Evolutionary conservation across 1,140 invertebrate species (phyloP).

Genomic region (Steinernema feltiae): DNA sequence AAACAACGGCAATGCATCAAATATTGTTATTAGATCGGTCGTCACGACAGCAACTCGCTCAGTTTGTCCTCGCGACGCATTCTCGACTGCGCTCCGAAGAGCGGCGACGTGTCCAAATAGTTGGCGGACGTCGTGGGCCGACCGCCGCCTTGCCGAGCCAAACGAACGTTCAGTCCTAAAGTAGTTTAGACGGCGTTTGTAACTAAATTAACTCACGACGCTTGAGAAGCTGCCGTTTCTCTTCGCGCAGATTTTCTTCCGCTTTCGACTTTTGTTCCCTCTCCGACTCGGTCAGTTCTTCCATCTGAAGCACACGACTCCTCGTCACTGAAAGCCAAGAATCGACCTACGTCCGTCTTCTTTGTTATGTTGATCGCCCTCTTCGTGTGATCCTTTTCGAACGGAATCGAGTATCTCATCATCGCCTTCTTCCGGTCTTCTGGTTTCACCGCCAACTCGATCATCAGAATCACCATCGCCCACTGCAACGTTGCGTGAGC

Average conservation of each 20-base stretch:
- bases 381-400: background rate
- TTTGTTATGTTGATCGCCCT: background rate
- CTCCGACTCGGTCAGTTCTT: background rate
- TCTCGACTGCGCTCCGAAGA: background rate
- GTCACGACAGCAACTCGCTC: background rate
- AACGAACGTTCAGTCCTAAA: too few species aligned
- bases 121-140: background rate
- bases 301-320: background rate
- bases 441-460: slow-evolving; percentile 84
- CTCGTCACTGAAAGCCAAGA: background rate
- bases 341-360: background rate
- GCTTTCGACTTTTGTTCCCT: background rate
- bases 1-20: too few species aligned
- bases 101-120: background rate
- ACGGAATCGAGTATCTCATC: background rate
- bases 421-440: slow-evolving; percentile 64
- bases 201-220: too few species aligned
- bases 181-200: too few species aligned
- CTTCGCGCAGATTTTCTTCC: background rate
- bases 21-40: background rate
- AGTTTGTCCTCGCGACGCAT: background rate
- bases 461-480: slow-evolving; percentile 88
- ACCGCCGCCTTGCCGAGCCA: background rate
- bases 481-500: too few species aligned
- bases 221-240: background rate